Conservation (phyloP, 2,888 invertebrate species). For the Plagodis dolabraria region DNA sequence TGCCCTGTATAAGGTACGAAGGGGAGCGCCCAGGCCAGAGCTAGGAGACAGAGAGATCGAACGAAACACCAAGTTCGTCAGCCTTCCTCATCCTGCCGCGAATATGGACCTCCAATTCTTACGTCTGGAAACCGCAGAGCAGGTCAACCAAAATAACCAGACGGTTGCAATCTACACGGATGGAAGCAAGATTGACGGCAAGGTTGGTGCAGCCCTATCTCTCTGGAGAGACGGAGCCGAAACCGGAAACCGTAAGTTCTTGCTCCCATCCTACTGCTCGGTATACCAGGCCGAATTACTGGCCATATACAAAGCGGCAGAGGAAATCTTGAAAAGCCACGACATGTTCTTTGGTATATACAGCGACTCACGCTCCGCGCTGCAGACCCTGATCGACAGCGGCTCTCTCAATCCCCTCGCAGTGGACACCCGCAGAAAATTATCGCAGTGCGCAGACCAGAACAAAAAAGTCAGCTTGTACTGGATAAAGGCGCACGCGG, state of each 20-base stretch:
- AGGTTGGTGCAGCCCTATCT: not conserved
- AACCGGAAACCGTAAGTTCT: not conserved
- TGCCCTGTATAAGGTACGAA: slow-evolving; percentile 11
- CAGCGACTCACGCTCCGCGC: not conserved
- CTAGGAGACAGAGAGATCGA: not conserved
- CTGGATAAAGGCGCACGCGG: not conserved
- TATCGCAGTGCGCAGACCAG: not conserved
- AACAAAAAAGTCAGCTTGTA: not conserved
- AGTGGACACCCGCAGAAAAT: not conserved
- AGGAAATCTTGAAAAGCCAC: not conserved
- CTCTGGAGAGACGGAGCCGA: not conserved
- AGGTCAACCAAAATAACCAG: not conserved
- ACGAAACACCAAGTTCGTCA: not conserved
- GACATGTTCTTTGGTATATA: not conserved
- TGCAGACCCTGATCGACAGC: not conserved
- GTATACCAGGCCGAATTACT: not conserved
- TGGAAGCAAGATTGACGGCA: not conserved
- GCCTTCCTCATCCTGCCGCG: not conserved
- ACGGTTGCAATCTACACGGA: slow-evolving; percentile 1
- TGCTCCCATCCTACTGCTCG: not conserved
- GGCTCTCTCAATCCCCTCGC: not conserved
- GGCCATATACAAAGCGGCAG: slow-evolving; percentile 1
- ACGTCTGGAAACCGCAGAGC: not conserved
- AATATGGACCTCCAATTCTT: not conserved
- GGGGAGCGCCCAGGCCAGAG: slow-evolving; percentile 1